Evolutionary conservation across 2,797 vertebrate genomes (phyloP), one percentile per base, ranked within the genome.

Genomic region (Kryptolebias ocellatus): DNA sequence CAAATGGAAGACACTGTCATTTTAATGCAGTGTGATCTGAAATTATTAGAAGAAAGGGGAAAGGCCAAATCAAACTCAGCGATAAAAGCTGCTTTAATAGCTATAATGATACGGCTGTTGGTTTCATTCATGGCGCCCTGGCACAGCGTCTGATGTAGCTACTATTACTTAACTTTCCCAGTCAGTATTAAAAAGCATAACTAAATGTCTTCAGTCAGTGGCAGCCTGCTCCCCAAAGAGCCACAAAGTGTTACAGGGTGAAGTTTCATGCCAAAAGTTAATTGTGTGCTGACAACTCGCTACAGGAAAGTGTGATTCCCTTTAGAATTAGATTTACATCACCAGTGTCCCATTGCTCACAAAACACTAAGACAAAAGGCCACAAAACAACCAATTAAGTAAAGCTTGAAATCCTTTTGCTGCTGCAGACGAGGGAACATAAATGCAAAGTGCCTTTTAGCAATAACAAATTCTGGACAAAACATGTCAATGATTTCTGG

Each of bases 351-450:
- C 75, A 69, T 76, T 72, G 77, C 79, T 86, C 84, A 86, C 65
- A 69, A 81, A 87, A 83, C 65, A 78, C 70, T 72, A 56, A 85
- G 79, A 84, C 77, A 82, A 90, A 87, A 73, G 80, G 62, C 70
- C 74, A 83, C 83, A 87, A 86, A 87, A 86, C 80, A 86, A 61
- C 88, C 87, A 93, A 91, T 92, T 92, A 92, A 84, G 83, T 67
- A 83, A 86, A 81, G 70, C 77, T 72, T 70, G 49, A 82, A 86
- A 79, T 84, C 83, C 73, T 79, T 83, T 72, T 72, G 64, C 77
- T 60, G 53, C 60, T 67, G 58, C 60, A 80, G 53, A 68, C 24
- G 17, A 69, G 72, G 60, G 34, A 79, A 52, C 55, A 63, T 61
- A 66, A 78, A 83, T 74, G 67, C 65, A 78, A 78, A 83, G 69